Percentiles rank a stretch among this genome's conserved stretches.
phyloP scores from a whole-genome alignment of 2,888 invertebrate species.

The Seladonia tumulorum region DNA sequence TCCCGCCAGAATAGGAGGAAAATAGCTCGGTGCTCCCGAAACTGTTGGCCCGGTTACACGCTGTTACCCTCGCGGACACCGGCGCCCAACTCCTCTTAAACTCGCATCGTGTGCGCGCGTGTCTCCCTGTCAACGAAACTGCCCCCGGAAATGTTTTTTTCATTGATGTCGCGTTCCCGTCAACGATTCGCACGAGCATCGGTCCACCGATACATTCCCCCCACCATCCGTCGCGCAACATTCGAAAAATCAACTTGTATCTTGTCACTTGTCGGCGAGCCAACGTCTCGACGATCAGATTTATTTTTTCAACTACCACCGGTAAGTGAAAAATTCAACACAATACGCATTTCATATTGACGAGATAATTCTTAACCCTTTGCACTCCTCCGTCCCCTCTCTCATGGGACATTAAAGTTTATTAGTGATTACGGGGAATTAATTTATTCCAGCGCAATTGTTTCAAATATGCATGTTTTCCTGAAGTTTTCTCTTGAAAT shows the following conservation, averaged over 20 bases:
- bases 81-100: slow-evolving; percentile 13
- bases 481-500: too few species aligned
- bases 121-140: background rate
- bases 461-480: too few species aligned
- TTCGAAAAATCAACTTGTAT: background rate
- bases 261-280: too few species aligned
- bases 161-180: background rate
- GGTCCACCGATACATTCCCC: background rate
- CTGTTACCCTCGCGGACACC: slow-evolving; percentile 37
- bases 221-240: background rate
- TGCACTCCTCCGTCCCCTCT: too few species aligned
- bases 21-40: slow-evolving; percentile 36
- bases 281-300: too few species aligned
- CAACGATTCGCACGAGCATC: background rate
- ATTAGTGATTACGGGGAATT: too few species aligned
- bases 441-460: too few species aligned
- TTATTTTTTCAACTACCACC: too few species aligned
- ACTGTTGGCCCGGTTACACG: slow-evolving; percentile 41
- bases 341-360: too few species aligned
- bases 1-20: slow-evolving; percentile 37
- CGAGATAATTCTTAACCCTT: too few species aligned
- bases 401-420: too few species aligned
- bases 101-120: slow-evolving; percentile 24
- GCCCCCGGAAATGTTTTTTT: slow-evolving; percentile 4
- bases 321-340: too few species aligned